phyloP scores from a whole-genome alignment of 2,113 vertebrate species.

The Salvelinus fontinalis region DNA sequence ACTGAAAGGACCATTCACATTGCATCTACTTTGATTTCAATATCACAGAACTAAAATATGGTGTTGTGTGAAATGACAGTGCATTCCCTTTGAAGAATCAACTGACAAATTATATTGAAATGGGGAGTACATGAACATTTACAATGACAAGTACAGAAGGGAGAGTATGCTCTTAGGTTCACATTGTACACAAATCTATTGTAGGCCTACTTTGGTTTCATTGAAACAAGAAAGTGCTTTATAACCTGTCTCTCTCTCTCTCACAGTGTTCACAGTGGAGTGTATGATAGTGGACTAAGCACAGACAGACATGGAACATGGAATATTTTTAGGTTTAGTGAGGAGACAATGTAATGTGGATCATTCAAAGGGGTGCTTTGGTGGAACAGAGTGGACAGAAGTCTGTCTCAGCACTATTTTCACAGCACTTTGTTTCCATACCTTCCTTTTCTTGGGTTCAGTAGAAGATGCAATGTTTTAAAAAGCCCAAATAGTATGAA shows the following conservation, averaged over 20 bases:
- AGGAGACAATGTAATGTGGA: constrained; percentile 52
- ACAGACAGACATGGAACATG: constrained; percentile 10
- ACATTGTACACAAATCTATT: too few relatives aligned
- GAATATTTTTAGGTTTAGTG: constrained; percentile 46
- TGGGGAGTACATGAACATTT: too few relatives aligned
- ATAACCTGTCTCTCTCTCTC: too few relatives aligned
- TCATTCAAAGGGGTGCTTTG: constrained; percentile 59
- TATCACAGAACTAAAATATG: too few relatives aligned
- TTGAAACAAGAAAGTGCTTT: too few relatives aligned
- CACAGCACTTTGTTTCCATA: not conserved
- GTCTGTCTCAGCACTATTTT: constrained; percentile 39
- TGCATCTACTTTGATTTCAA: not conserved
- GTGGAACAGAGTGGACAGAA: constrained; percentile 24
- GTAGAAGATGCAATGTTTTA: not conserved
- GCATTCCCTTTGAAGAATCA: too few relatives aligned
- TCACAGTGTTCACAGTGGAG: not conserved
- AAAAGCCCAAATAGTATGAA: not conserved
- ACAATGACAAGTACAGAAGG: too few relatives aligned
- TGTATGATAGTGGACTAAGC: not conserved
- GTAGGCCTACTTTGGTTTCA: too few relatives aligned
- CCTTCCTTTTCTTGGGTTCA: not conserved
- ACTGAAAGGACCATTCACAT: constrained; percentile 1
- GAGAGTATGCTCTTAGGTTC: too few relatives aligned
- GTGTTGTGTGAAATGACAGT: too few relatives aligned
- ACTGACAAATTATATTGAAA: too few relatives aligned